Percentiles rank a stretch among this genome's conserved stretches.
Conservation (phyloP, 1,140 invertebrate species). For the Scaptomyza graminum region DNA sequence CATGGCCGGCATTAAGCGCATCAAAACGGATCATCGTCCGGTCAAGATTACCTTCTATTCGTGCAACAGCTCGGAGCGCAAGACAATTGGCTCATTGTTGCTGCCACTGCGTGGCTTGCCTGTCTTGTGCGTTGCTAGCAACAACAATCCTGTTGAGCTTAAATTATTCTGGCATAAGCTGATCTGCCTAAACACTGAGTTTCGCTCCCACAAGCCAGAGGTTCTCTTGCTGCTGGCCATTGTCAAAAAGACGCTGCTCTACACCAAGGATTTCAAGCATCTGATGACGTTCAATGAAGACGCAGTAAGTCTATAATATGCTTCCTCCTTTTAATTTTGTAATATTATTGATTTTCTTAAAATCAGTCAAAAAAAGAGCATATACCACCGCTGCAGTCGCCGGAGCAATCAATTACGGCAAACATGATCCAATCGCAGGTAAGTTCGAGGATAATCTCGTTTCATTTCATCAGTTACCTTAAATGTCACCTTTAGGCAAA, state of each 20-base stretch:
- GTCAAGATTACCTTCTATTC: slow-evolving; percentile 65
- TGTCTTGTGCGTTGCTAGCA: slow-evolving; percentile 42
- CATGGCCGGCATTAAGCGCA: slow-evolving; percentile 68
- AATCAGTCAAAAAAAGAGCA: slow-evolving; percentile 45
- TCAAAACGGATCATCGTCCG: slow-evolving; percentile 76
- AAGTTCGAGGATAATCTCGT: neutral
- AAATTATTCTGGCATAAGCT: slow-evolving; percentile 77
- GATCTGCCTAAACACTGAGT: slow-evolving; percentile 58
- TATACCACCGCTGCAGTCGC: slow-evolving; percentile 46
- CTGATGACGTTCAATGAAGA: slow-evolving; percentile 51
- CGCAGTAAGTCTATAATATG: slow-evolving; percentile 33
- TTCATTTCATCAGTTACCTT: neutral
- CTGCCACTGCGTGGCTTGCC: slow-evolving; percentile 68
- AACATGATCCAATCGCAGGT: slow-evolving; percentile 75
- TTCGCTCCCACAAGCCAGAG: slow-evolving; percentile 67
- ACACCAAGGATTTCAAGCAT: slow-evolving; percentile 62
- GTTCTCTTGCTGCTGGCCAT: slow-evolving; percentile 68
- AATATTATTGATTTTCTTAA: neutral
- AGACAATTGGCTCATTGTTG: slow-evolving; percentile 61
- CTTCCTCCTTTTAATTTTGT: neutral
- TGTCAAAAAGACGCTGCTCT: slow-evolving; percentile 65
- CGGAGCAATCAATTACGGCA: slow-evolving; percentile 63
- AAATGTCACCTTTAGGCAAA: slow-evolving; percentile 44
- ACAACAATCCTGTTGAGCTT: slow-evolving; percentile 38
- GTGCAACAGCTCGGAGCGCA: slow-evolving; percentile 31